phyloP scores from a whole-genome alignment of 2,797 vertebrate genomes.

The Tadarida brasiliensis region DNA sequence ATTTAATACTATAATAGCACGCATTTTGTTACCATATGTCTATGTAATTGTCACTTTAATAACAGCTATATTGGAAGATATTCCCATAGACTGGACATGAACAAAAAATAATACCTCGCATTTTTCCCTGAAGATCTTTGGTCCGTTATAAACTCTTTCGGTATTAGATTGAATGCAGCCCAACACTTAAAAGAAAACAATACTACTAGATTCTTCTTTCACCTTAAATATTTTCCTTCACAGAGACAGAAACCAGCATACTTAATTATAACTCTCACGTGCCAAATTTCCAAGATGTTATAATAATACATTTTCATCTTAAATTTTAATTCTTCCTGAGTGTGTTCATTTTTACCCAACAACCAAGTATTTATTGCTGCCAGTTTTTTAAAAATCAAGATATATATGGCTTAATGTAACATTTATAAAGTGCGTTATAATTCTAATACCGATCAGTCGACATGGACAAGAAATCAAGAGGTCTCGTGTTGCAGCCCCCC shows the following conservation, averaged over 20 bases:
- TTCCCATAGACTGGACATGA: not conserved
- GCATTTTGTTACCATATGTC: constrained; percentile 57
- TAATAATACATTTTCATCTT: constrained; percentile 50
- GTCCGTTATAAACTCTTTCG: not conserved
- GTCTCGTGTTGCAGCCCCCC: not conserved
- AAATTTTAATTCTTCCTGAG: constrained; percentile 58
- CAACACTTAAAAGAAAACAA: not conserved
- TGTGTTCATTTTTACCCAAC: constrained; percentile 35
- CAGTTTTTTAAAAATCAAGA: not conserved
- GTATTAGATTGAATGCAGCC: not conserved
- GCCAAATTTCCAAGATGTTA: not conserved
- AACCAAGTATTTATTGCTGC: constrained; percentile 39
- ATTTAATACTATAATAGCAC: constrained; percentile 51
- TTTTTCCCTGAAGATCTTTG: not conserved
- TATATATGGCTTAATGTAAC: not conserved
- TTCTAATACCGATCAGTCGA: not conserved
- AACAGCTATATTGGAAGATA: constrained; percentile 46
- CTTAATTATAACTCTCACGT: constrained; percentile 17
- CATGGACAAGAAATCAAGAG: not conserved
- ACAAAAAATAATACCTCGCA: constrained; percentile 19
- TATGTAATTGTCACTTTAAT: constrained; percentile 66
- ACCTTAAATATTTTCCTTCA: constrained; percentile 42
- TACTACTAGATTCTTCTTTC: not conserved
- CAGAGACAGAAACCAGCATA: not conserved
- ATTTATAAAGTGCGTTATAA: not conserved